Evolutionary conservation across 1,140 invertebrate species (phyloP), one percentile per base, ranked within the genome.

Genomic region (Halesus radiatus): DNA sequence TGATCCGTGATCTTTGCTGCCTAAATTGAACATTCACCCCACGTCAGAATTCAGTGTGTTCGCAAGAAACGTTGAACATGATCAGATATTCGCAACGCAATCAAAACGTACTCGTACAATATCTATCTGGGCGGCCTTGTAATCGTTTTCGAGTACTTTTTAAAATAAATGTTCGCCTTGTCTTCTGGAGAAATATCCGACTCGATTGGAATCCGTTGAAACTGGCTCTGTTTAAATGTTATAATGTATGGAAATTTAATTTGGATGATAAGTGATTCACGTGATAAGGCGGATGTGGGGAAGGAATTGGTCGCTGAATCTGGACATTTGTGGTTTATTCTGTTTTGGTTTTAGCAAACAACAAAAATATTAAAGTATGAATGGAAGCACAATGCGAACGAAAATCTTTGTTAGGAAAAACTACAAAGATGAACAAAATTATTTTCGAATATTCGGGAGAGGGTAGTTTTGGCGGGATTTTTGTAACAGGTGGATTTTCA

Each of bases 21-120:
- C 22, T 22, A 32, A 66, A 29, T 76, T 76, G 80, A 78, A 81
- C 80, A 74, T 80, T 81, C 80, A 78, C 75, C 80, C 77, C 80
- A 74, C 80, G 80, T 80, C 60, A 74, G 45, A 68, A n/a, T 66
- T 53, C 53, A 23, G 8, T 13, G 37, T 45, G 37, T 45, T 45
- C 52, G 52, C 54, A 56, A 37, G 45, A 54, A 78, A 81, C 75
- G 80, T 73, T 52, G 62, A 58, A 81, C 73, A 76, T 72, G 52
- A 58, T 80, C 32, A 32, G 32, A 32, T 75, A 45, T 80, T 80
- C 58, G 62, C 54, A 64, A 77, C 74, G 80, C 76, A 78, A 56
- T 60, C 68, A 54, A 77, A 81, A 81, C 37, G 37, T 32, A 32
- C 32, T 32, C 73, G 80, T 75, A 29, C 76, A 70, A 80, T 76